phyloP scores from a whole-genome alignment of 2,888 invertebrate species.

The Ryuthela nishihirai region DNA sequence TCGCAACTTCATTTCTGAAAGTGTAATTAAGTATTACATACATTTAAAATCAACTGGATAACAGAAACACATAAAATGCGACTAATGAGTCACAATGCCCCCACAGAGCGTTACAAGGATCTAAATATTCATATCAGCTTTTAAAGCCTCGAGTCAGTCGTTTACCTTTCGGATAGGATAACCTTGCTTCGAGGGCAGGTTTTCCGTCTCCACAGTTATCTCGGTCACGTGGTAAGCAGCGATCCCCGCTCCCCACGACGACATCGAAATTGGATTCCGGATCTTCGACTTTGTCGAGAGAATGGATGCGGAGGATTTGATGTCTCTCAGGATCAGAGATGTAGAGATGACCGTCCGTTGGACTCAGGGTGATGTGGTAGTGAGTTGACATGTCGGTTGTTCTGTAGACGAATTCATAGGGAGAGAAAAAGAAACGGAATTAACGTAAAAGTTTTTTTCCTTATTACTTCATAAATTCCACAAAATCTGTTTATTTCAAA shows the following conservation, averaged over 20 bases:
- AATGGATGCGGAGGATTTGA: constrained; percentile 82
- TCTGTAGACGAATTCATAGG: constrained; percentile 6
- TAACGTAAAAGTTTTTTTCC: too few relatives aligned
- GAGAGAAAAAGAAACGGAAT: too few relatives aligned
- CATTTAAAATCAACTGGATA: too few relatives aligned
- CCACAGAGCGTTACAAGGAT: too few relatives aligned
- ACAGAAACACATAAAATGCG: too few relatives aligned
- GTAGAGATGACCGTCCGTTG: constrained; percentile 87
- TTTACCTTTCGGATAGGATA: constrained; percentile 88
- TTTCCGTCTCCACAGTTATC: constrained; percentile 96
- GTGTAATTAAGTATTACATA: too few relatives aligned
- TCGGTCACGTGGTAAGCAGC: constrained; percentile 88
- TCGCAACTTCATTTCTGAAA: too few relatives aligned
- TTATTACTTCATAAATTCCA: too few relatives aligned
- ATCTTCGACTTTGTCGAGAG: constrained; percentile 74
- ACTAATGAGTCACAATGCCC: too few relatives aligned
- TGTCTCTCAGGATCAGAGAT: constrained; percentile 95
- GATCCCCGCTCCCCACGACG: constrained; percentile 89
- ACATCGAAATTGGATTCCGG: constrained; percentile 93
- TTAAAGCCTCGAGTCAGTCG: not conserved
- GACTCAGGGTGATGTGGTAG: constrained; percentile 94
- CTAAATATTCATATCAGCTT: too few relatives aligned
- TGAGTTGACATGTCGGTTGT: constrained; percentile 77
- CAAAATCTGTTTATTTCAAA: too few relatives aligned
- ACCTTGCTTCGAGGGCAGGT: constrained; percentile 82